Percentiles rank a stretch among this genome's conserved stretches.
These are phyloP conservation scores for Nothocercus nigrocapillus DNA, from an alignment of 2,113 vertebrate species.

Conservation along the genomic window DNA sequence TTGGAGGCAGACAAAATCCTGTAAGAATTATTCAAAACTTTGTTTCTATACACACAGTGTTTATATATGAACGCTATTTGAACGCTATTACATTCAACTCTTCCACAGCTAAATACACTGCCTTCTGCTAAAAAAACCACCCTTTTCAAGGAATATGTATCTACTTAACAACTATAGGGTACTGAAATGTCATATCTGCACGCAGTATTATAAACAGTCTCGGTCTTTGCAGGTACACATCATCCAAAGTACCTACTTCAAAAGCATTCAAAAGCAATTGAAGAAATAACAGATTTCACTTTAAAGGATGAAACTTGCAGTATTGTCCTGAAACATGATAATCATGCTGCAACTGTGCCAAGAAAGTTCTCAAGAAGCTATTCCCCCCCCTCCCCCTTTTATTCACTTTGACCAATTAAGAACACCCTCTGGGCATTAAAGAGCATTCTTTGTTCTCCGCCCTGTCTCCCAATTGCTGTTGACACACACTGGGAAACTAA, in stretches of 20 bases:
- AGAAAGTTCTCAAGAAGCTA: neutral
- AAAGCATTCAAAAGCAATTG: neutral
- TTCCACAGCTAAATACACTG: neutral
- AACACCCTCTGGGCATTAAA: neutral
- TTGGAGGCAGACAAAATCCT: neutral
- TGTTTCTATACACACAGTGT: neutral
- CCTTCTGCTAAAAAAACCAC: neutral
- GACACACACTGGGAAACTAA: neutral
- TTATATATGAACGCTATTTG: accelerated
- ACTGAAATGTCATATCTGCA: neutral
- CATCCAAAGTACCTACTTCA: neutral
- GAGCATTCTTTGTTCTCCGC: neutral
- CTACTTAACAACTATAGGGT: neutral
- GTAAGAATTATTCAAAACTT: neutral
- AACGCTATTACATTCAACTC: neutral
- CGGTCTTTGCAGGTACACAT: neutral
- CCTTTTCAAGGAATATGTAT: neutral
- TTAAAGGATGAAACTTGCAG: neutral
- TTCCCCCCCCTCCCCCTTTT: neutral
- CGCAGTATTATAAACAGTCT: neutral
- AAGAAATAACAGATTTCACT: neutral
- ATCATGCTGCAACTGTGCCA: neutral
- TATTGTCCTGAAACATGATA: neutral
- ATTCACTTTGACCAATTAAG: neutral
- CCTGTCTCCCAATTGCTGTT: neutral